These are phyloP conservation scores for Dascillus cervinus DNA, from an alignment of 2,888 invertebrate genomes.

Conservation along the genomic window DNA sequence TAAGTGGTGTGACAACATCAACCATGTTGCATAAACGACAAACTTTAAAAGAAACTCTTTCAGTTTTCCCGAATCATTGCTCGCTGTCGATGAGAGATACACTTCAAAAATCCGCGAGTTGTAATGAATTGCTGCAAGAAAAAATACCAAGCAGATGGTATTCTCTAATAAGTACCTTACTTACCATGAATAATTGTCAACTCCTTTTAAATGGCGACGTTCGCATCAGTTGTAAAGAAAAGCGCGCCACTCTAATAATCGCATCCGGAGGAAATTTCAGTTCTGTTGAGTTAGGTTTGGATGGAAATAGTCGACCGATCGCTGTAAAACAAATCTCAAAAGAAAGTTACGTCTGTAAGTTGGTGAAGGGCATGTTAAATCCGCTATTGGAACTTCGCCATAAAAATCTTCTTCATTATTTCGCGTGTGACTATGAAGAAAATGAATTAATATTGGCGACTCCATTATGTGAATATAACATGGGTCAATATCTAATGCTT, in stretches of 20 bases:
- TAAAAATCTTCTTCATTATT: conserved; percentile 31
- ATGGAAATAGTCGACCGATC: conserved; percentile 28
- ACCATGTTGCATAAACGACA: conserved; percentile 3
- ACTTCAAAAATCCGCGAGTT: background rate
- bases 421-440: conserved; percentile 30
- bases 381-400: conserved; percentile 30
- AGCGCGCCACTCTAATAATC: conserved; percentile 25
- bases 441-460: conserved; percentile 34
- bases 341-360: conserved; percentile 23
- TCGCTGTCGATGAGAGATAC: background rate
- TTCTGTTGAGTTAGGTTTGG: conserved; percentile 36
- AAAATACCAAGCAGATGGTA: conserved; percentile 23
- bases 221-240: conserved; percentile 24
- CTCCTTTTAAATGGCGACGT: conserved; percentile 26
- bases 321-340: conserved; percentile 29
- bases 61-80: background rate
- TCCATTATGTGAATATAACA: conserved; percentile 38
- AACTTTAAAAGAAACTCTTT: conserved; percentile 3
- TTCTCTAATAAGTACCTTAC: conserved; percentile 22
- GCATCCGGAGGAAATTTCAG: conserved; percentile 37
- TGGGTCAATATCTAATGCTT: conserved; percentile 35
- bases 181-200: conserved; percentile 22
- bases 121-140: too few relatives aligned
- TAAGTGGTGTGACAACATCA: background rate
- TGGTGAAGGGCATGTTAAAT: conserved; percentile 28